A percentile compares a stretch with the other conserved stretches of the same genome.
Conservation (phyloP, 2,888 invertebrate genomes). For the Melanchra persicariae region DNA sequence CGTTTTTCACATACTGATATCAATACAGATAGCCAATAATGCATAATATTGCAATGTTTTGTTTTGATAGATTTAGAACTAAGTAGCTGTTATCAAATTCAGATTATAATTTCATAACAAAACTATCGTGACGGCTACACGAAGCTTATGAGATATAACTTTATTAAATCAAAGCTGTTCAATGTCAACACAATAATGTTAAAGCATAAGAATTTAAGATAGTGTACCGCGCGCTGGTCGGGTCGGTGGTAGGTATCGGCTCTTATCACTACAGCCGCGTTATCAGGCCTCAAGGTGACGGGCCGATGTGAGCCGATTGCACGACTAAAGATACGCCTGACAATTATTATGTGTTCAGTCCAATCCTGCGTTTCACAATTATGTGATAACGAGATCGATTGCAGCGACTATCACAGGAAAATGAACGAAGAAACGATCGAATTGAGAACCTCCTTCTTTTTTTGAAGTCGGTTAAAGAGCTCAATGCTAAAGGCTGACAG, state of each 20-base stretch:
- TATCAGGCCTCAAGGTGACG: constrained; percentile 89
- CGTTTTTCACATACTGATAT: not conserved
- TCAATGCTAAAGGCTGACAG: constrained; percentile 3
- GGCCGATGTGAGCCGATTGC: constrained; percentile 84
- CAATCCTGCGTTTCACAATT: constrained; percentile 65
- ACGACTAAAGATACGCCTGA: constrained; percentile 76
- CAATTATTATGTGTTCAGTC: constrained; percentile 72
- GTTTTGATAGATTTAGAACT: constrained; percentile 16
- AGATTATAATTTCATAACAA: constrained; percentile 14
- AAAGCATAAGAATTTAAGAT: constrained; percentile 58
- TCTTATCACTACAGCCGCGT: constrained; percentile 71
- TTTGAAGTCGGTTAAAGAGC: too few species aligned
- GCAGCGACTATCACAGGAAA: constrained; percentile 23
- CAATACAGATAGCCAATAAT: constrained; percentile 25
- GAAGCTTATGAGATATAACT: constrained; percentile 29
- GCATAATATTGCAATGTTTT: constrained; percentile 12
- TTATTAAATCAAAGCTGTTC: constrained; percentile 56
- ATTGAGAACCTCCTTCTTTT: too few species aligned
- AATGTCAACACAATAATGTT: constrained; percentile 54
- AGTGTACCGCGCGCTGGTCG: constrained; percentile 48
- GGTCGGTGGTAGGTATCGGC: constrained; percentile 61
- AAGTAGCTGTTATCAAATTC: constrained; percentile 30
- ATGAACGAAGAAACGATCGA: constrained; percentile 17
- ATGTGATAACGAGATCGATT: constrained; percentile 46
- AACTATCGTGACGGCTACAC: not conserved